Evolutionary conservation across 2,888 invertebrate species (phyloP).

Genomic region (Venustoraphidia nigricollis): DNA sequence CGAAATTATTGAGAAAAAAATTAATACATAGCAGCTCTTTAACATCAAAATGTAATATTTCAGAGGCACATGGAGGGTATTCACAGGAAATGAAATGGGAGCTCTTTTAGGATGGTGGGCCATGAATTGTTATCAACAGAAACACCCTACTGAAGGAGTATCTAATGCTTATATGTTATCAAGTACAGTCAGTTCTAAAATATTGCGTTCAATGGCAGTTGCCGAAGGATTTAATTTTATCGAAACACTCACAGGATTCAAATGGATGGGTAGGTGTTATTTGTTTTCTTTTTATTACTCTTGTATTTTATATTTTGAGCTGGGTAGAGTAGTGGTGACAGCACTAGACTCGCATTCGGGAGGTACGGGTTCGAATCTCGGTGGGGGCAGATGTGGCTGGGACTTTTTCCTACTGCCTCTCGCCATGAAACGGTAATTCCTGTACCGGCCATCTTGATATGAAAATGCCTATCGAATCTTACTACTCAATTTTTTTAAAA

Average conservation of each 20-base stretch:
- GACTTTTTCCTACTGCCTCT: too few relatives aligned
- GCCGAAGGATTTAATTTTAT: slow-evolving; percentile 59
- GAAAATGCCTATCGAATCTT: slow-evolving; percentile 1
- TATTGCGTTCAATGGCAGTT: slow-evolving; percentile 65
- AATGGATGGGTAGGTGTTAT: slow-evolving; percentile 90
- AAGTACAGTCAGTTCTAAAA: slow-evolving; percentile 94
- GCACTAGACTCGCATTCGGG: too few relatives aligned
- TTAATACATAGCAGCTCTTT: background rate
- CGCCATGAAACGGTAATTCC: too few relatives aligned
- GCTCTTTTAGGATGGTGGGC: slow-evolving; percentile 91
- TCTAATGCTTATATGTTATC: slow-evolving; percentile 68
- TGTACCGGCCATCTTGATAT: too few relatives aligned
- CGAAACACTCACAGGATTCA: slow-evolving; percentile 96
- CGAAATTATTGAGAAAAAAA: background rate
- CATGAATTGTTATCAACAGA: slow-evolving; percentile 40
- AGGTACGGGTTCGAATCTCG: too few relatives aligned
- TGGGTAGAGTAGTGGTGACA: too few relatives aligned
- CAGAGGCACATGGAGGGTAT: slow-evolving; percentile 70
- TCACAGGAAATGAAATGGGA: slow-evolving; percentile 92
- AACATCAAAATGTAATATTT: slow-evolving; percentile 1
- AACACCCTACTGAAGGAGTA: slow-evolving; percentile 29
- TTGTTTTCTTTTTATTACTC: too few relatives aligned
- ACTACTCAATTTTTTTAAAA: background rate
- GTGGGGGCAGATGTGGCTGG: too few relatives aligned
- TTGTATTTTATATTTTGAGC: too few relatives aligned